A percentile compares a stretch with the other conserved stretches of the same genome.
Conservation (phyloP, 1,140 invertebrate species). For the Drosophila athabasca region DNA sequence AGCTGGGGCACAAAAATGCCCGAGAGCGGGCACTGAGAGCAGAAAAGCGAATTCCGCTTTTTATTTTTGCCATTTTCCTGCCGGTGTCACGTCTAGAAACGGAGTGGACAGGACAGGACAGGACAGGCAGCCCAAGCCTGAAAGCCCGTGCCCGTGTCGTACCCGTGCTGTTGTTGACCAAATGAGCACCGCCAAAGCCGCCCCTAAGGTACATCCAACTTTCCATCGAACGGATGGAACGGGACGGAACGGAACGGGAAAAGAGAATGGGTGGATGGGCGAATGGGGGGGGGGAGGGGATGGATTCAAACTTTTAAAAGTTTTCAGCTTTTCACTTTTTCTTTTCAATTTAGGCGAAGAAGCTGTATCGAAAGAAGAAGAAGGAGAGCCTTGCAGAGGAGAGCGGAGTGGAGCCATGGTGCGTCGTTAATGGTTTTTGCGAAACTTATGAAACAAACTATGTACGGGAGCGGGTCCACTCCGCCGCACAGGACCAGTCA, state of each 20-base stretch:
- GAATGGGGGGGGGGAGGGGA: constrained; percentile 4
- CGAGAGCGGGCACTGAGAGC: background rate
- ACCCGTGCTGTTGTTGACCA: constrained; percentile 55
- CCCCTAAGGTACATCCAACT: constrained; percentile 40
- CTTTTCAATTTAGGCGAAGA: constrained; percentile 68
- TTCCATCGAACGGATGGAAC: constrained; percentile 1
- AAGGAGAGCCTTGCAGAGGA: constrained; percentile 29
- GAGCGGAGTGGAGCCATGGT: constrained; percentile 43
- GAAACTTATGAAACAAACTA: constrained; percentile 79
- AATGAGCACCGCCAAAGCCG: constrained; percentile 57
- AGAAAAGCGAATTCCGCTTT: constrained; percentile 41
- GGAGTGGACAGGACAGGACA: constrained; percentile 43
- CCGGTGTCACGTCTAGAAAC: constrained; percentile 60
- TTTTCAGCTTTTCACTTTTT: constrained; percentile 79
- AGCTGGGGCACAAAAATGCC: constrained; percentile 51
- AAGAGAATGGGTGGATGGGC: background rate
- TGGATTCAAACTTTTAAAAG: constrained; percentile 77
- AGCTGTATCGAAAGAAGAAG: constrained; percentile 10
- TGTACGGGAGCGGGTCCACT: background rate
- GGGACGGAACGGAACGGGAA: background rate
- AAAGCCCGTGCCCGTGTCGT: constrained; percentile 1
- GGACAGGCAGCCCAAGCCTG: too few species aligned
- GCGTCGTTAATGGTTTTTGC: constrained; percentile 77
- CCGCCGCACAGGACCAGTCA: too few species aligned
- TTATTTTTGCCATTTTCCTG: constrained; percentile 10